Evolutionary conservation across 2,888 invertebrate genomes (phyloP), one percentile per base, ranked within the genome.

Genomic region (Microctonus aethiopoides): DNA sequence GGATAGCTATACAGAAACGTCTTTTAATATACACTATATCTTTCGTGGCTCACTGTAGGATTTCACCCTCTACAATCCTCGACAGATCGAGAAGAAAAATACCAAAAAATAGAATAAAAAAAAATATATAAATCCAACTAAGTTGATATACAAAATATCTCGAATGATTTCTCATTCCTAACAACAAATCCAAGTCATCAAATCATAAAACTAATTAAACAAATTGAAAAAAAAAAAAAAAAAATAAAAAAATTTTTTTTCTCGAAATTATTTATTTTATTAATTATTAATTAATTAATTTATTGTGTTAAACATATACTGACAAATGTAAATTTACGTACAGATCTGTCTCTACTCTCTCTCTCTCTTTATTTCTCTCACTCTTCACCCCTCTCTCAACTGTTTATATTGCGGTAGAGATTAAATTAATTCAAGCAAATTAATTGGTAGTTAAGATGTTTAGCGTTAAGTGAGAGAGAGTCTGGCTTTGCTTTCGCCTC

Each of bases 11-110:
- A 79, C 78, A 77, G 80, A 84, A 85, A 85, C 82, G 84, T 84
- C 85, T 85, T 86, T 86, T 86, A 86, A 86, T 86, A 86, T 84
- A 86, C 86, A 85, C 83, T 86, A 86, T 84, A 86, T 86, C 85
- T 86, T 79, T 81, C 78, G 79, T 71, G 68, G 75, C 79, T 46
- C 46, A 80, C 78, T 76, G 77, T 61, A 77, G 79, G 80, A 80
- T 83, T 81, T 82, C 75, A 72, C 76, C 74, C 72, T 78, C 72
- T 61, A 68, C 3, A 32, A 36, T 57, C 57, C 41, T 57, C 24
- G 5, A 3, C 16, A 46, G 34, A 67, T 36, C 61, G 20, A 5
- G 7, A 36, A 59, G 13, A 59, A 59, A 59, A 32, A 59, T n/a
- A n/a, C 13, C 10, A 32, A 9, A 32, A 59, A 7, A 34, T 6